Percentiles rank a stretch among this genome's conserved stretches.
phyloP scores from a whole-genome alignment of 2,888 invertebrate species.

The Crocallis elinguaria region DNA sequence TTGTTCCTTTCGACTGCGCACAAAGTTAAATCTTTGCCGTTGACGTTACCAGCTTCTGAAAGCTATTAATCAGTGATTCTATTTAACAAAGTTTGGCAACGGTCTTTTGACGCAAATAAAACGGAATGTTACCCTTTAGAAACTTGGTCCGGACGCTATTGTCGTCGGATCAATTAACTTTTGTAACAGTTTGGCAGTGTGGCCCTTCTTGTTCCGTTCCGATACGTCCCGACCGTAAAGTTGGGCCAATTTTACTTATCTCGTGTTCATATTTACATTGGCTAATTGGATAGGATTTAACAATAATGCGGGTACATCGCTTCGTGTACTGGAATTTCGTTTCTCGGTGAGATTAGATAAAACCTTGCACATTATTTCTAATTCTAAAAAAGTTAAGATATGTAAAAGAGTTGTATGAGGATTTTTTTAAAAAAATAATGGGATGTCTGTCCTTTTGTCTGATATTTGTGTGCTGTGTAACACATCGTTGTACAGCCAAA shows the following conservation, averaged over 20 bases:
- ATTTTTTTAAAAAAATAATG: no score
- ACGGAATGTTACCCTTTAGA: conserved; percentile 50
- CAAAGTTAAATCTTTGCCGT: conserved; percentile 50
- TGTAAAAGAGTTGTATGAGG: no score
- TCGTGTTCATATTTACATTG: conserved; percentile 40
- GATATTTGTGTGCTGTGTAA: no score
- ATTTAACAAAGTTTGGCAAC: conserved; percentile 53
- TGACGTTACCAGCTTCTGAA: conserved; percentile 46
- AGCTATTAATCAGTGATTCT: conserved; percentile 58
- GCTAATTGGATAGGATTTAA: conserved; percentile 35
- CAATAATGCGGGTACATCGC: conserved; percentile 18
- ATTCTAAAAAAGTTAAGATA: conserved; percentile 6
- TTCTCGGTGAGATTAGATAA: conserved; percentile 3
- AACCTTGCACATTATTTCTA: conserved; percentile 3
- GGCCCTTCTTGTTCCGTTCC: conserved; percentile 45
- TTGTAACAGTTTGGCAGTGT: conserved; percentile 52
- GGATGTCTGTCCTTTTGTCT: no score
- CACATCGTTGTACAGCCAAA: no score
- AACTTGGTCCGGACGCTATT: conserved; percentile 46
- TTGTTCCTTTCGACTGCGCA: conserved; percentile 45
- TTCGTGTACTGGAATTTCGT: conserved; percentile 5
- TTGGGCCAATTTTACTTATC: conserved; percentile 45
- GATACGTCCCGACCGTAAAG: conserved; percentile 45
- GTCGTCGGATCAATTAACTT: conserved; percentile 58
- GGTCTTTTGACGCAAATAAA: conserved; percentile 56